Base-by-base conservation (phyloP, 2,113 vertebrate species). In the Heteronetta atricapilla region DNA sequence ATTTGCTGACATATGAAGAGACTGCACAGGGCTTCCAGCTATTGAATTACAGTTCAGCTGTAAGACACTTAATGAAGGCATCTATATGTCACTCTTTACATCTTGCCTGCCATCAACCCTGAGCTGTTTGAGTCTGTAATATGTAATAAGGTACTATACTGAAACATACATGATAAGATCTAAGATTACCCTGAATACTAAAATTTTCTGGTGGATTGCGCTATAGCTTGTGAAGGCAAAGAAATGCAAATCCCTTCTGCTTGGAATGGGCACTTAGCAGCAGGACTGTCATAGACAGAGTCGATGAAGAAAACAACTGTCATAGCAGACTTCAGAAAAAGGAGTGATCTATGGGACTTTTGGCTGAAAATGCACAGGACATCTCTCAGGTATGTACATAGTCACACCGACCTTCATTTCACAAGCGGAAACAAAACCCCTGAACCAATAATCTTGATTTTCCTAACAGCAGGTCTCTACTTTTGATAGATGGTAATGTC, bases 361-460 rank as follows among this genome's bases (percentile, higher is more conserved):
- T 46, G 59, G 33, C 23, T 87, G 2, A 0, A 80, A 85, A 89
- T 38, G 8, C n/a, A 55, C 67, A 70, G n/a, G 82, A 78, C n/a
- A 26, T 59, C 44, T 91, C 75, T 77, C 82, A 88, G 58, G 31
- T 93, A 62, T 0, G 0, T 17, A 44, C 33, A 50, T 46, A 90
- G 73, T 92, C 91, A 82, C 87, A 87, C 63, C 33, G 67, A 86
- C 82, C 75, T 90, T 91, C 84, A 38, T 92, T 92, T 95, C 75
- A 91, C n/a, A 66, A 88, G 62, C 91, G 50, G 82, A 85, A 94
- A 87, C 67, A 88, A 91, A 94, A 46, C 9, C 31, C 22, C 28
- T 80, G 75, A 86, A 91, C 89, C 70, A 89, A 89, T 91, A 93
- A 89, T 95, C 94, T 91, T 82, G 87, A 89, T 95, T 96, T 94